These are phyloP conservation scores for Cottus gobio DNA, from an alignment of 2,113 vertebrate genomes.

Conservation along the genomic window DNA sequence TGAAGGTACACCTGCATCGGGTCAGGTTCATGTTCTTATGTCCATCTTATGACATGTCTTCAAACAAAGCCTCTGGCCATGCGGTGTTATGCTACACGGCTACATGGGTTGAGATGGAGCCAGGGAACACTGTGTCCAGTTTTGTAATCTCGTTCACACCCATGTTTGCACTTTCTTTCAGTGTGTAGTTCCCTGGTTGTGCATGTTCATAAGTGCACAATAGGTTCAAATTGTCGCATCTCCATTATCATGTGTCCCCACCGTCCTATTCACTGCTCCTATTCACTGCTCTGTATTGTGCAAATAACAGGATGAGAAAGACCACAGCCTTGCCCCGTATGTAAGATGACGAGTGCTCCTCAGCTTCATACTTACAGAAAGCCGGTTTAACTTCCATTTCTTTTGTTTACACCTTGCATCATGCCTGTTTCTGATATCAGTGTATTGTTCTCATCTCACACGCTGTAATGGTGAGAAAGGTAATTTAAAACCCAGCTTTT, in stretches of 20 bases:
- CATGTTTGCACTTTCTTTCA: background rate
- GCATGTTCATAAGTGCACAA: constrained; percentile 16
- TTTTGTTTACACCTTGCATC: constrained; percentile 19
- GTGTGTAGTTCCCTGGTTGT: background rate
- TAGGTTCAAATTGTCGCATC: background rate
- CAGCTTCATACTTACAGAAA: constrained; percentile 9
- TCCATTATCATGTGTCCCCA: constrained; percentile 28
- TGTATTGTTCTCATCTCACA: background rate
- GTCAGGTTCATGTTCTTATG: background rate
- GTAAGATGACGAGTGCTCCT: constrained; percentile 13
- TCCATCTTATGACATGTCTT: background rate
- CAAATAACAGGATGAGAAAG: constrained; percentile 36
- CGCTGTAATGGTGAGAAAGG: background rate
- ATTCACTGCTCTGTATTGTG: constrained; percentile 15
- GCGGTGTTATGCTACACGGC: background rate
- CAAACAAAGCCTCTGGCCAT: background rate
- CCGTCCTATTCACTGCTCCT: constrained; percentile 14
- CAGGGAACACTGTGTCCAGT: background rate
- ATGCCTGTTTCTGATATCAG: background rate
- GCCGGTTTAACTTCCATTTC: background rate
- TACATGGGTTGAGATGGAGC: background rate
- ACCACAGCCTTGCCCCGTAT: background rate
- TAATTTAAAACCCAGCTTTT: constrained; percentile 20
- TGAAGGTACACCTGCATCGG: background rate
- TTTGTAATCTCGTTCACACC: background rate